Base-by-base conservation (phyloP, 2,113 vertebrate species). In the Labeo catla region DNA sequence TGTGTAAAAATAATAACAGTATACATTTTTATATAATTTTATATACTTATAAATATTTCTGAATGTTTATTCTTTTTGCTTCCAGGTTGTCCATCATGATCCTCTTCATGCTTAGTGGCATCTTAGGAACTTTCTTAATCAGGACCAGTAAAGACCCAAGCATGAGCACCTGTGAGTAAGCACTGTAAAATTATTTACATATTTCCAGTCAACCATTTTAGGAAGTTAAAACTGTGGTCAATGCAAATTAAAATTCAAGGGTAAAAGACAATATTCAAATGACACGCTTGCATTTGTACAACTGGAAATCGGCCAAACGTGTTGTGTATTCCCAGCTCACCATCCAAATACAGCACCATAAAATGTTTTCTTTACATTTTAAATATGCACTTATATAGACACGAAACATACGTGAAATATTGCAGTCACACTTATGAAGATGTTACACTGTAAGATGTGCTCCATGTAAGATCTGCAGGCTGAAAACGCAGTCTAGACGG, bases 191-290 rank as follows among this genome's bases (percentile, higher is more conserved):
- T 81, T 49, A 87, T 89, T 89, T 87, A 80, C 83, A 89, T 89
- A 49, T 89, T 85, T 86, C 77, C 86, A 87, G 63, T 89, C 78
- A 87, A 54, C 86, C 86, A 83, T 89, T 87, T 87, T 89, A 83
- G 61, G 83, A 83, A 79, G 86, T 85, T 87, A 85, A 87, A 89
- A 86, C 74, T 86, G 86, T 83, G 88, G 88, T 89, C 61, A 86
- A 89, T 89, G 88, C 88, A 89, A 89, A 89, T 83, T 1, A 59
- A 52, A 83, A 49, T 83, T 77, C 45, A 13, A 8, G 28, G 79
- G 77, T 49, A 43, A 45, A 66, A 28, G n/a, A 65, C 66, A 74
- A 87, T 85, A 87, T 85, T 83, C 84, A 86, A 89, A 89, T 76
- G 66, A 68, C n/a, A 79, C 19, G 54, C 82, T 63, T 84, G 61